Evolutionary conservation across 2,113 vertebrate genomes (phyloP), one percentile per base, ranked within the genome.

Genomic region (Cephalopholis sonnerati): DNA sequence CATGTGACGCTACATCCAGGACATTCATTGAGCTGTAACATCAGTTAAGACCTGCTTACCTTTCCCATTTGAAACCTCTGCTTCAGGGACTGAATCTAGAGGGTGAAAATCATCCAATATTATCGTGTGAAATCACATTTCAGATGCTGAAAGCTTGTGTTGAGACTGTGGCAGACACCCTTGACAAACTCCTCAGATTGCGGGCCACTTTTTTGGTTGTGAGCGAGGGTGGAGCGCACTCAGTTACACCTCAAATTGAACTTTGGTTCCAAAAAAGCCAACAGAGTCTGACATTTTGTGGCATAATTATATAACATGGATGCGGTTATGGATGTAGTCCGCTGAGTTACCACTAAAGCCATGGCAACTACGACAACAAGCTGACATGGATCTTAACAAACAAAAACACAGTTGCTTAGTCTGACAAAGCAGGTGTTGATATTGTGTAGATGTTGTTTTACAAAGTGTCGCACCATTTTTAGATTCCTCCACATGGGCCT

Each of bases 401-500:
- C 58, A 77, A 51, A 10, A 36, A 16, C 22, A 27, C 22, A 59
- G 27, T 17, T 25, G 25, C 36, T 61, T 10, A 4, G 39, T 58
- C 64, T 68, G 44, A 44, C 2, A 15, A 36, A 17, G 54, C 18
- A 81, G 41, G 12, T 22, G 10, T 24, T 39, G 2, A 68, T 46
- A 71, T 58, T 67, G 22, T 46, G n/a, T 36, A 39, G 58, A 59
- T 44, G 41, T 44, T 13, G 54, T 18, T 71, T 48, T 2, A 10
- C 51, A 27, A 27, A 1, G 2, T 46, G n/a, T 66, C 92, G 81
- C 53, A 95, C 92, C 82, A 2, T 76, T 53, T 39, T 48, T 55
- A 22, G 16, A 64, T 46, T 72, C 78, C 54, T 78, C 84, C 66
- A 36, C 78, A 5, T 73, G 53, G 12, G 46, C 61, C 13, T 90